Evolutionary conservation across 2,888 invertebrate species (phyloP), one percentile per base, ranked within the genome.

Genomic region (Acanthosepion esculentum): DNA sequence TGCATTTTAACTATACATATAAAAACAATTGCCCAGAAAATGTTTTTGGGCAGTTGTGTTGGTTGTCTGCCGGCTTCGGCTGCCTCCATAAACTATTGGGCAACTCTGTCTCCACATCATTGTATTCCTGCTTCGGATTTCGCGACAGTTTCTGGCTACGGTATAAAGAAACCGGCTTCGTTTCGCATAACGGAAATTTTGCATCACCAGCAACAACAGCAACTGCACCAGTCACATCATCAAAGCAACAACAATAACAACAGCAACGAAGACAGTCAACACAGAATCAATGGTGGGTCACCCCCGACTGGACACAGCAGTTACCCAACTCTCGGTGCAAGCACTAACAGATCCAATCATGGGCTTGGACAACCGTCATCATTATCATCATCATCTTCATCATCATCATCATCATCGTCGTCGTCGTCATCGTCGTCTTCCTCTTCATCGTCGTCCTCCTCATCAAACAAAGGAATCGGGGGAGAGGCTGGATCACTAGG

Each of bases 11-110:
- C 1, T 91, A 50, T 92, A 29, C n/a, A 29, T 7, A 48, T 23
- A 50, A 0, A 20, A 7, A 53, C 8, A 53, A 20, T 15, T 41
- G 20, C 7, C 20, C 4, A 93, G 29, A 15, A 29, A 48, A 93
- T 93, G 93, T 93, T 93, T 93, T 50, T 93, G 50, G 93, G 93
- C 12, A 93, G 93, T n/a, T 93, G 93, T 50, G 93, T 93, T 53
- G 50, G 93, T 20, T 93, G 93, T 18, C 18, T 93, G 12, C 93
- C 93, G n/a, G 93, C 93, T n/a, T 93, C 93, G 29, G 93, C 93
- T 29, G n/a, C 93, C 15, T 93, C 93, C 29, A 48, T 93, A 53
- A 93, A 53, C 48, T 93, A 93, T 33, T 93, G 93, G 93, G 53
- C 93, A 50, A 48, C 93, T 29, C 93, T 93, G 2, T 93, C 93